Evolutionary conservation across 1,140 invertebrate genomes (phyloP).

Genomic region (Holotrichia oblita): DNA sequence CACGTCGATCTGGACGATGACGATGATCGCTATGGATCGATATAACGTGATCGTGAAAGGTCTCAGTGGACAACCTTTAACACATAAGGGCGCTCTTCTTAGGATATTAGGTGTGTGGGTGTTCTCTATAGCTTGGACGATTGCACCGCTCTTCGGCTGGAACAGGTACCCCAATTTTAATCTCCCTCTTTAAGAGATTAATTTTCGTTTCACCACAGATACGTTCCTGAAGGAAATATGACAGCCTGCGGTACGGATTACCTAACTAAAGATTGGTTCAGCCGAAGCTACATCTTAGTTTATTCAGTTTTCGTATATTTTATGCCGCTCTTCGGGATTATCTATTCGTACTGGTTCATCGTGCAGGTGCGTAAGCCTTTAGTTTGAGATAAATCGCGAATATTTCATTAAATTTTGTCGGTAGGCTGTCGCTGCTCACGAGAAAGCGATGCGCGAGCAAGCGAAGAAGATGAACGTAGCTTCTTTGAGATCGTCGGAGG

Average conservation of each 20-base stretch:
- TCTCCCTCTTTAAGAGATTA: neutral
- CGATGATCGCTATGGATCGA: slow-evolving; percentile 81
- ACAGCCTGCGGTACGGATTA: slow-evolving; percentile 89
- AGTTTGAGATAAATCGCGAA: neutral
- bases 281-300: slow-evolving; percentile 74
- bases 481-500: slow-evolving; percentile 75
- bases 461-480: slow-evolving; percentile 89
- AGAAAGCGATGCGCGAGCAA: slow-evolving; percentile 83
- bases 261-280: slow-evolving; percentile 71
- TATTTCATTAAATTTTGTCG: slow-evolving; percentile 37
- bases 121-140: slow-evolving; percentile 73
- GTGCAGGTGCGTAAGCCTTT: slow-evolving; percentile 67
- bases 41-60: slow-evolving; percentile 87
- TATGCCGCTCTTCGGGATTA: slow-evolving; percentile 75
- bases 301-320: slow-evolving; percentile 79
- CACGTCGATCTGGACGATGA: slow-evolving; percentile 85
- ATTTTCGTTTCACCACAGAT: slow-evolving; percentile 65
- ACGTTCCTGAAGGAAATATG: slow-evolving; percentile 89
- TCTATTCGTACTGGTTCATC: slow-evolving; percentile 83
- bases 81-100: slow-evolving; percentile 72
- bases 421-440: slow-evolving; percentile 79
- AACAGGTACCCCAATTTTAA: slow-evolving; percentile 69
- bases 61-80: slow-evolving; percentile 75
- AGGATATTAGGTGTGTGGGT: slow-evolving; percentile 77
- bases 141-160: slow-evolving; percentile 82